phyloP scores from a whole-genome alignment of 2,797 vertebrate species.

The Meriones psammophilus region DNA sequence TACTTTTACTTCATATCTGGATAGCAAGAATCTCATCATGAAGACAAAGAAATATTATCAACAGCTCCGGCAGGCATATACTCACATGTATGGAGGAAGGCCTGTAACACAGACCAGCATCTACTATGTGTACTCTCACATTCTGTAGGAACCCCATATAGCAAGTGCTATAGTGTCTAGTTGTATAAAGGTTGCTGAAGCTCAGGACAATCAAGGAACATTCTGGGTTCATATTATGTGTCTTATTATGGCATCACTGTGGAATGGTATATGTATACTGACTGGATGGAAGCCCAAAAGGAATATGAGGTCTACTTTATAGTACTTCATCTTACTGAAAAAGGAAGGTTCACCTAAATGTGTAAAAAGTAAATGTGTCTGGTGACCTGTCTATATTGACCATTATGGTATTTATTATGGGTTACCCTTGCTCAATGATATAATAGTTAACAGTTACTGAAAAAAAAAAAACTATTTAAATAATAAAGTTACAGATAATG shows the following conservation, averaged over 20 bases:
- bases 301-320: neutral
- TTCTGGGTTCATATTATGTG: neutral
- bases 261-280: neutral
- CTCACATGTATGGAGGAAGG: neutral
- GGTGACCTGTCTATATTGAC: neutral
- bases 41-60: neutral
- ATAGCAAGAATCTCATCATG: no score
- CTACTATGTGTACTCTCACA: neutral
- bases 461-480: constrained; percentile 45
- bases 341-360: neutral
- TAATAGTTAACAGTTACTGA: neutral
- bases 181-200: neutral
- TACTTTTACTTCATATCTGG: neutral
- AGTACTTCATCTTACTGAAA: constrained; percentile 29
- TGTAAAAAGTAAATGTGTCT: constrained; percentile 25
- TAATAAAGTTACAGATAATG: neutral
- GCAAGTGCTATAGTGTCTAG: neutral
- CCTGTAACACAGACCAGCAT: neutral
- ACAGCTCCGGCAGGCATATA: neutral
- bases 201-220: neutral
- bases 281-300: neutral
- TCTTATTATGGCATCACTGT: neutral
- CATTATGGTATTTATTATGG: neutral
- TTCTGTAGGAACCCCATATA: neutral
- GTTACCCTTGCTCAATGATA: neutral